These are phyloP conservation scores for Smutsia temminckii DNA, from an alignment of 2,797 vertebrate genomes.

Conservation along the genomic window DNA sequence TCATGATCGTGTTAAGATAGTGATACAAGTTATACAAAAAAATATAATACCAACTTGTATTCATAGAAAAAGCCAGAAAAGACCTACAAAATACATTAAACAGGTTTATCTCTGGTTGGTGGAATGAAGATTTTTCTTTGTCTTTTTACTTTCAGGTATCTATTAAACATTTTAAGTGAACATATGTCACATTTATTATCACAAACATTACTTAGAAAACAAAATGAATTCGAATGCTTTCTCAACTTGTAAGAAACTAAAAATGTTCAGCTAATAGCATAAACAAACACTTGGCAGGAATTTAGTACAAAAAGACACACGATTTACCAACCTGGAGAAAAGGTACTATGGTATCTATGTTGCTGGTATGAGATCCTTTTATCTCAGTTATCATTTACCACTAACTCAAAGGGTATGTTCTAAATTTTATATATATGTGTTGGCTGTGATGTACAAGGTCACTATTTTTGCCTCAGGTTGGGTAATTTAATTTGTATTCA, in stretches of 20 bases:
- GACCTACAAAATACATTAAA: neutral
- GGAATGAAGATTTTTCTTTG: constrained; percentile 34
- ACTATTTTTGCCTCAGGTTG: neutral
- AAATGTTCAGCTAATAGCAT: neutral
- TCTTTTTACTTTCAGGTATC: neutral
- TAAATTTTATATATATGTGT: neutral
- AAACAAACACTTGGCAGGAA: neutral
- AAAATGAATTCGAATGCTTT: neutral
- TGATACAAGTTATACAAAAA: constrained; percentile 1
- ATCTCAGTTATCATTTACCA: neutral
- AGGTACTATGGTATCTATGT: neutral
- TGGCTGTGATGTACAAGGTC: neutral
- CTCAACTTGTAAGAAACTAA: neutral
- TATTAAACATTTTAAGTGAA: neutral
- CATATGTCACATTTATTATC: neutral
- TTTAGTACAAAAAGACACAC: neutral
- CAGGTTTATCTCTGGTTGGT: neutral
- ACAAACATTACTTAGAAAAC: constrained; percentile 26
- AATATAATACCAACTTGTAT: constrained; percentile 28
- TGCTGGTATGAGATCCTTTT: neutral
- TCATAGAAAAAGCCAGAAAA: constrained; percentile 19
- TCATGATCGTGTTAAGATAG: neutral
- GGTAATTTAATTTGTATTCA: neutral
- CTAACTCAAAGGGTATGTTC: neutral
- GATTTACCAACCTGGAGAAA: neutral